Evolutionary conservation across 2,113 vertebrate genomes (phyloP).

Genomic region (Corvus cornix): DNA sequence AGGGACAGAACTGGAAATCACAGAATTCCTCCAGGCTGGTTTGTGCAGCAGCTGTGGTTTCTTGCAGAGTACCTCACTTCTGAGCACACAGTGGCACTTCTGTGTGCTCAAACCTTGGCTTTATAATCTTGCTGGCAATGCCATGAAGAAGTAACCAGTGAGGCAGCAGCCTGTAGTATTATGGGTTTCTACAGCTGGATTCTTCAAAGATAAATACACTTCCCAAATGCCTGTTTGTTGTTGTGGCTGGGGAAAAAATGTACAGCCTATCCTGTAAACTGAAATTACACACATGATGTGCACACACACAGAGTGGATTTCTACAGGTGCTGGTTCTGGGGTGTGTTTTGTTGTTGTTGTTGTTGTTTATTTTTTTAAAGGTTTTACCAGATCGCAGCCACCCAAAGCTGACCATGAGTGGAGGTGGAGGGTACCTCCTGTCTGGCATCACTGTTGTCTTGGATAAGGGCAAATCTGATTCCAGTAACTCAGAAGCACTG

Average conservation of each 20-base stretch:
- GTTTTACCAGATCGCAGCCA: slow-evolving; percentile 94
- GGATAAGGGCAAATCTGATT: slow-evolving; percentile 65
- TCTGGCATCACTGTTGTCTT: slow-evolving; percentile 85
- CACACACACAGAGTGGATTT: background rate
- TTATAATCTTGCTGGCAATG: background rate
- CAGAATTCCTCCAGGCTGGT: background rate
- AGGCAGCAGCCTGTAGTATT: background rate
- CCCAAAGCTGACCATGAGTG: slow-evolving; percentile 92
- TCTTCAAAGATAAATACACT: background rate
- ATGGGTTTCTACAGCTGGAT: background rate
- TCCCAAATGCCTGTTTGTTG: background rate
- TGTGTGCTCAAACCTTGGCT: background rate
- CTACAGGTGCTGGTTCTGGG: background rate
- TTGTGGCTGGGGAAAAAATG: background rate
- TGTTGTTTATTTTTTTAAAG: slow-evolving; percentile 66
- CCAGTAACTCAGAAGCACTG: slow-evolving; percentile 6
- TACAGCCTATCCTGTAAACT: background rate
- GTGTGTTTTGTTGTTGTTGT: background rate
- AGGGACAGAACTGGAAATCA: background rate
- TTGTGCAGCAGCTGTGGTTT: background rate
- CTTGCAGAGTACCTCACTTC: background rate
- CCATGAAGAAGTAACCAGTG: background rate
- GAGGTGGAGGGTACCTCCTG: slow-evolving; percentile 91
- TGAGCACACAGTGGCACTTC: background rate
- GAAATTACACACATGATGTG: background rate